These are phyloP conservation scores for Silurus asotus DNA, from an alignment of 2,113 vertebrate species.

Conservation along the genomic window DNA sequence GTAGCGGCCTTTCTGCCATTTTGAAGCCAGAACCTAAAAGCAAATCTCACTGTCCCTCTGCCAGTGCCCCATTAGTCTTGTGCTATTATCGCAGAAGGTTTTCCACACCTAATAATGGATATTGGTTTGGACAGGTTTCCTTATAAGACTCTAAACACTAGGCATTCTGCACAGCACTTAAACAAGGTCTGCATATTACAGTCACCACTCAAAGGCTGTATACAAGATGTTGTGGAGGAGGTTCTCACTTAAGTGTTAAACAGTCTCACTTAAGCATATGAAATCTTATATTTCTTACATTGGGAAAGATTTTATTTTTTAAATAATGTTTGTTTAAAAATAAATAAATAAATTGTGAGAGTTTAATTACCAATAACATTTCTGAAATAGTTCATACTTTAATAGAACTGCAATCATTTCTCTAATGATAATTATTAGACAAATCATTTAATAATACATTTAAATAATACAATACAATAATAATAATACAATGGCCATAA, in stretches of 20 bases:
- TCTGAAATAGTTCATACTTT: neutral
- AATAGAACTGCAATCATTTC: neutral
- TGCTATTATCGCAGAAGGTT: slow-evolving; percentile 42
- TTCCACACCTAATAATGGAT: slow-evolving; percentile 46
- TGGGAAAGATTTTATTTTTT: neutral
- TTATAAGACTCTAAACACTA: slow-evolving; percentile 45
- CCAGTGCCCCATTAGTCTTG: slow-evolving; percentile 44
- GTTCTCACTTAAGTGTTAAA: neutral
- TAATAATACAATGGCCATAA: neutral
- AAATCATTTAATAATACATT: neutral
- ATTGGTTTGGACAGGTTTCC: slow-evolving; percentile 39
- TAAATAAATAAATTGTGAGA: neutral
- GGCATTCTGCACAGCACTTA: slow-evolving; percentile 20
- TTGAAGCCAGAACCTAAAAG: slow-evolving; percentile 49
- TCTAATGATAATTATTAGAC: neutral
- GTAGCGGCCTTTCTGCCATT: slow-evolving; percentile 52
- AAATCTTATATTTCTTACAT: neutral
- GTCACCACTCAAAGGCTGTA: neutral
- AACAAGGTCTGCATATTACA: neutral
- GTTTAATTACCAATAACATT: neutral
- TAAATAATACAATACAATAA: neutral
- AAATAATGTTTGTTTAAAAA: neutral
- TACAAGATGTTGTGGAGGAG: neutral
- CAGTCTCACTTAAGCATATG: too few species aligned
- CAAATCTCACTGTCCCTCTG: slow-evolving; percentile 42